Base-by-base conservation (phyloP, 2,113 vertebrate species). In the Phyllostomus discolor region DNA sequence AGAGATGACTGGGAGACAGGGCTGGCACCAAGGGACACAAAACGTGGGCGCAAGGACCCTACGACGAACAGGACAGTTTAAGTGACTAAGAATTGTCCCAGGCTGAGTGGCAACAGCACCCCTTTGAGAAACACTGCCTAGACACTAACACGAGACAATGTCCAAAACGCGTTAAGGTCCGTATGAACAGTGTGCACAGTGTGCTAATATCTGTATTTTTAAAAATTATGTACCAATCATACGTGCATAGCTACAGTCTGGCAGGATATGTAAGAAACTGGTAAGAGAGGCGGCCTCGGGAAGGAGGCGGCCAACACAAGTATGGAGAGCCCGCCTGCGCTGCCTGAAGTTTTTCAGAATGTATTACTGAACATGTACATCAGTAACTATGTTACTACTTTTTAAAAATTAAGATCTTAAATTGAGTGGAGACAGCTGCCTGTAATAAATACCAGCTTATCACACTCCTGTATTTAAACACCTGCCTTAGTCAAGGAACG, bases 321-420 rank as follows among this genome's bases (percentile, higher is more conserved):
- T 24, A 5, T 3, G 11, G n/a, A 79, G 26, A 80, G 5, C 57
- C 11, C 19, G 81, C 15, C 10, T 48, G 6, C 11, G 67, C 57
- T n/a, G 22, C 24, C 35, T 66, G n/a, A 88, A 82, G 66, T 28
- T 79, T 88, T 88, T 83, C 54, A 72, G 41, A 28, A 90, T 28
- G 7, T 62, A 75, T 79, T 54, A 93, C 33, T 75, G 9, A 76
- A 80, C 57, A 52, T 10, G 46, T 20, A 26, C 33, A 57, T 38
- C 12, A 93, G 41, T 76, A 57, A 94, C 43, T 69, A 80, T 66
- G 41, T 48, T 52, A 46, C 38, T 41, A 4, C 48, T 84, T 83
- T 57, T n/a, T 46, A 81, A 88, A 79, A 95, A 64, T n/a, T 43
- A 90, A 78, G 33, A 52, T 73, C 86, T 94, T 90, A 62, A 69